Evolutionary conservation across 2,113 vertebrate species (phyloP).

Genomic region (Alaudala cheleensis): DNA sequence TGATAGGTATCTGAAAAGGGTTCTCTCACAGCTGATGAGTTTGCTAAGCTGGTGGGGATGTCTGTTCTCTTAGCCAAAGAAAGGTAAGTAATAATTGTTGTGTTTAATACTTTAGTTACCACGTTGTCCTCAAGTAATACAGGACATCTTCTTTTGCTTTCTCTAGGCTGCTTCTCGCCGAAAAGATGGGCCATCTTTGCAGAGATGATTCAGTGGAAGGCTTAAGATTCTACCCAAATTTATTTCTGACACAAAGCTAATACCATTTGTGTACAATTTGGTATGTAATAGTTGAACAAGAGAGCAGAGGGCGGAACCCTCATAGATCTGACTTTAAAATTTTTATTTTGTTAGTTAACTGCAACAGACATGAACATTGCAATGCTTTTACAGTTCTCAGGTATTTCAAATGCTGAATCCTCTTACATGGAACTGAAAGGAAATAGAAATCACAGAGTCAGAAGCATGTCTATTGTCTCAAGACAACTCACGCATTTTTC

Average conservation of each 20-base stretch:
- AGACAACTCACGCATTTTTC: background rate
- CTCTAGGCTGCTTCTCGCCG: conserved; percentile 89
- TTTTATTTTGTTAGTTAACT: background rate
- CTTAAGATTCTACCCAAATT: conserved; percentile 94
- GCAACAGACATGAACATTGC: background rate
- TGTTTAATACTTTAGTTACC: background rate
- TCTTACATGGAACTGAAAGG: conserved; percentile 4
- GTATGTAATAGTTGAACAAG: background rate
- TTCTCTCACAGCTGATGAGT: conserved; percentile 94
- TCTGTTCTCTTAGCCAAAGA: conserved; percentile 98
- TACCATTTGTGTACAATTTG: background rate
- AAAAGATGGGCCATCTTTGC: conserved; percentile 97
- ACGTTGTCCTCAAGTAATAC: background rate
- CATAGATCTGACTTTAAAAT: background rate
- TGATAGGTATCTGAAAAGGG: conserved; percentile 93
- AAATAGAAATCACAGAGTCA: conserved; percentile 4
- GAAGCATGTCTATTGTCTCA: background rate
- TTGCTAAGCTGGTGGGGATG: conserved; percentile 94
- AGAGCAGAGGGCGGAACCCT: conserved; percentile 13
- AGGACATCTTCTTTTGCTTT: background rate
- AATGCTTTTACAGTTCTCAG: conserved; percentile 48
- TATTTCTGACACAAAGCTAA: conserved; percentile 74
- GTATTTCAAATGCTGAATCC: conserved; percentile 42
- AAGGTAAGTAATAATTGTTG: conserved; percentile 71
- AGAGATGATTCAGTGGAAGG: conserved; percentile 98